Evolutionary conservation across 2,797 vertebrate genomes (phyloP).

Genomic region (Manis crassicaudata): DNA sequence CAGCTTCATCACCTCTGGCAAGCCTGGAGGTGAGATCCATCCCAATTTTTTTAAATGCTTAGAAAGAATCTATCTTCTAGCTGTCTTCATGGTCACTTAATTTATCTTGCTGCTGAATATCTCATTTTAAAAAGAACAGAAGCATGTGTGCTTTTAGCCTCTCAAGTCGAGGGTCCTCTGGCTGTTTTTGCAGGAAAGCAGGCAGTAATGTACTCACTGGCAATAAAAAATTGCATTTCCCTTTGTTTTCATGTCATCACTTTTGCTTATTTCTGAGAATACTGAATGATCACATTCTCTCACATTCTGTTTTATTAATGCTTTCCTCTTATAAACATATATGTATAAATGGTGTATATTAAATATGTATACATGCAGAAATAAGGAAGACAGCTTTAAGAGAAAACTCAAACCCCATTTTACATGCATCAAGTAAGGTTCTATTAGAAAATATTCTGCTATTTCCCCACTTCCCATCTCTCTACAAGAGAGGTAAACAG

Average conservation of each 20-base stretch:
- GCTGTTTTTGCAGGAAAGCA: background rate
- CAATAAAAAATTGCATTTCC: background rate
- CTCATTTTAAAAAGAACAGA: constrained; percentile 56
- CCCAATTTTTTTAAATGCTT: background rate
- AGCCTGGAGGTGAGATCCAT: background rate
- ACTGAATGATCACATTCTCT: background rate
- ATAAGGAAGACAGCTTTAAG: background rate
- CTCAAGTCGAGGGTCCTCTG: background rate
- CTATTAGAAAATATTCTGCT: background rate
- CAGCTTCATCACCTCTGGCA: background rate
- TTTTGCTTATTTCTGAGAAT: background rate
- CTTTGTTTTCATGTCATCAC: background rate
- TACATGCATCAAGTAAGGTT: background rate
- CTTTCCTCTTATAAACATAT: constrained; percentile 20
- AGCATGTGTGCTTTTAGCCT: background rate
- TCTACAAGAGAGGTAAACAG: background rate
- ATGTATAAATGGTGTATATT: background rate
- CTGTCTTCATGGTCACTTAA: constrained; percentile 44
- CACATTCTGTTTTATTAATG: constrained; percentile 47
- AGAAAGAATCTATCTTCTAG: constrained; percentile 15
- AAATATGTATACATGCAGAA: constrained; percentile 27
- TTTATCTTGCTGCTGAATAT: constrained; percentile 61
- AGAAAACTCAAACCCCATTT: background rate
- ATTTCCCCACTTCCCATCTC: background rate
- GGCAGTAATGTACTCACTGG: background rate